Conservation (phyloP, 2,888 invertebrate genomes). For the Heterodera filipjevi region DNA sequence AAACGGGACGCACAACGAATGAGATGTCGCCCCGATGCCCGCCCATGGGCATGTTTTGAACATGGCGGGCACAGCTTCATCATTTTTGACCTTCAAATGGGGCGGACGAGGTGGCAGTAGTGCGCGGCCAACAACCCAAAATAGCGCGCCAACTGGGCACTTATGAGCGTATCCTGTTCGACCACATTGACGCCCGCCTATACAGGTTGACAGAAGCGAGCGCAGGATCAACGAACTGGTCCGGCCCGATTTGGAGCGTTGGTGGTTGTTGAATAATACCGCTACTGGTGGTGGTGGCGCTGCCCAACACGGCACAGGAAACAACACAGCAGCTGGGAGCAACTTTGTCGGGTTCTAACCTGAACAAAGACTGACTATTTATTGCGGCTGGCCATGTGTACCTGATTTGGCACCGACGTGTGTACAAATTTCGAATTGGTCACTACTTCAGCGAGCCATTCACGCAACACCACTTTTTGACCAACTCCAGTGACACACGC, state of each 20-base stretch:
- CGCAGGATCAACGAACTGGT: background rate
- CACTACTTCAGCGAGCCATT: background rate
- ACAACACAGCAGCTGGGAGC: background rate
- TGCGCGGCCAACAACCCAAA: background rate
- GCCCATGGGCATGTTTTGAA: background rate
- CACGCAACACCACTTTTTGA: background rate
- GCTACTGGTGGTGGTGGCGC: too few species aligned
- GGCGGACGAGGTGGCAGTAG: background rate
- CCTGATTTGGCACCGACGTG: background rate
- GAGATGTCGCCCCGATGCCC: background rate
- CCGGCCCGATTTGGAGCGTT: background rate
- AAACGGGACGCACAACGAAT: background rate
- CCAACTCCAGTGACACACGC: background rate
- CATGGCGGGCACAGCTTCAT: background rate
- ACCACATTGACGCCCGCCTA: background rate
- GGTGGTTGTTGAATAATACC: background rate
- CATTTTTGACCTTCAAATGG: background rate
- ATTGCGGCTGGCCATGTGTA: background rate
- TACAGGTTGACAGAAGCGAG: background rate
- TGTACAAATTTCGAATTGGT: background rate
- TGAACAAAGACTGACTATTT: background rate
- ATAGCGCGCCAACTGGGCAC: background rate
- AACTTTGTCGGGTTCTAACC: background rate
- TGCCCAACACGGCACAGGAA: too few species aligned
- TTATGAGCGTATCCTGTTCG: background rate